Percentiles rank a stretch among this genome's conserved stretches.
Conservation (phyloP, 2,888 invertebrate species). For the Torymus auratus region DNA sequence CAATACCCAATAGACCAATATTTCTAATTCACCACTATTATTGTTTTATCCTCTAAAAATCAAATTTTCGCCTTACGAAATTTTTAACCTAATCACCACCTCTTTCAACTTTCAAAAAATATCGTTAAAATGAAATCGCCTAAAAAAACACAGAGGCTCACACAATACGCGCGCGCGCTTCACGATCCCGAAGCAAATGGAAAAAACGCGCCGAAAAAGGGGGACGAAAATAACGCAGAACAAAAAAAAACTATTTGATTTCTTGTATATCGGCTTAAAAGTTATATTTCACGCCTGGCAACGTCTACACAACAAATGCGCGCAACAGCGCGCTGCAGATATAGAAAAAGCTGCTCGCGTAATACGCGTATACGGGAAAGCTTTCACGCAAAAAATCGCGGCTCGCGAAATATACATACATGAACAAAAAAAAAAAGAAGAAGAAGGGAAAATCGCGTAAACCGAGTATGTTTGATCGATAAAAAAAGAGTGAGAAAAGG, state of each 20-base stretch:
- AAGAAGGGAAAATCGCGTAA: constrained; percentile 14
- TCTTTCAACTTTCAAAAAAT: too few species aligned
- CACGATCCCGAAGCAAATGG: too few species aligned
- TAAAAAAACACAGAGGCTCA: too few species aligned
- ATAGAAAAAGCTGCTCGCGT: constrained; percentile 33
- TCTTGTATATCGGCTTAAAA: constrained; percentile 23
- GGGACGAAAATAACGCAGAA: background rate
- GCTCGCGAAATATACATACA: background rate
- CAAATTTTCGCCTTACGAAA: too few species aligned
- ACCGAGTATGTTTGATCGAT: constrained; percentile 40
- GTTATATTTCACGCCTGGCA: constrained; percentile 42
- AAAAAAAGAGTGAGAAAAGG: constrained; percentile 34
- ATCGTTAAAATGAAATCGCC: too few species aligned
- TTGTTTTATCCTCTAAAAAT: too few species aligned
- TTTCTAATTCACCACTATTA: too few species aligned
- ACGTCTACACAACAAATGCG: constrained; percentile 20
- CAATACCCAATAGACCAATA: too few species aligned
- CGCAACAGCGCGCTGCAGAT: background rate
- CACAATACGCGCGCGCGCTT: too few species aligned
- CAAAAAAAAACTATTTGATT: constrained; percentile 13
- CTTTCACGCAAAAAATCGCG: constrained; percentile 18
- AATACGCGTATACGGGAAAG: constrained; percentile 6
- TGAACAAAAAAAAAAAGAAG: constrained; percentile 36
- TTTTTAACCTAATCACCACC: too few species aligned
- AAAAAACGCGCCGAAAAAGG: background rate